phyloP scores from a whole-genome alignment of 2,113 vertebrate genomes.

The Blennius ocellaris region DNA sequence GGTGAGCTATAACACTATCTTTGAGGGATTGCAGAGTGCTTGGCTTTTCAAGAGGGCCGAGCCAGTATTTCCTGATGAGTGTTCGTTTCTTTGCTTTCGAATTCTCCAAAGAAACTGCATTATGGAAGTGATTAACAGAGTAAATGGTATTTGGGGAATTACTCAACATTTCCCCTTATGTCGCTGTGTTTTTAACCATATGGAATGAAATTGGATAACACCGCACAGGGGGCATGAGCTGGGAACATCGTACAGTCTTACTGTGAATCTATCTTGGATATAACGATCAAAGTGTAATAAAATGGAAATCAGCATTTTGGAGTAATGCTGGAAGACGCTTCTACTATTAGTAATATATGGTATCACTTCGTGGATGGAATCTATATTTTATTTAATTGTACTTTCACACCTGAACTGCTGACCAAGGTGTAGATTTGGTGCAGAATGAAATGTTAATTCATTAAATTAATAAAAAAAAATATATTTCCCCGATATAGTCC shows the following conservation, averaged over 20 bases:
- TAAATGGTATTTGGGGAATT: constrained; percentile 53
- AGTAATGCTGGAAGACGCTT: no score
- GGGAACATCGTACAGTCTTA: constrained; percentile 6
- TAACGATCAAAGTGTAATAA: not conserved
- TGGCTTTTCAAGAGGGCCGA: constrained; percentile 34
- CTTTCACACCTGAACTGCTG: no score
- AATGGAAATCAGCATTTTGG: not conserved
- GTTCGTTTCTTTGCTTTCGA: constrained; percentile 21
- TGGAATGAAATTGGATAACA: not conserved
- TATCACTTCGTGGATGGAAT: no score
- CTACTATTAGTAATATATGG: no score
- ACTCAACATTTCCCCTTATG: constrained; percentile 31
- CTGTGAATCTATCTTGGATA: not conserved
- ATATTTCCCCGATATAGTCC: no score
- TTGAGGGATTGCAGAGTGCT: constrained; percentile 23
- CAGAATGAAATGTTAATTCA: no score
- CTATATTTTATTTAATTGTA: no score
- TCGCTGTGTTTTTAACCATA: constrained; percentile 15
- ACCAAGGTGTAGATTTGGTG: no score
- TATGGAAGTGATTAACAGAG: constrained; percentile 45
- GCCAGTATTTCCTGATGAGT: constrained; percentile 31
- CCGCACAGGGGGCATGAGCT: not conserved
- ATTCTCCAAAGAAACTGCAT: not conserved
- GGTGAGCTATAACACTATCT: constrained; percentile 27
- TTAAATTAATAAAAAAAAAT: no score